Evolutionary conservation across 1,140 invertebrate genomes (phyloP), one percentile per base, ranked within the genome.

Genomic region (Drosophila micromelanica): DNA sequence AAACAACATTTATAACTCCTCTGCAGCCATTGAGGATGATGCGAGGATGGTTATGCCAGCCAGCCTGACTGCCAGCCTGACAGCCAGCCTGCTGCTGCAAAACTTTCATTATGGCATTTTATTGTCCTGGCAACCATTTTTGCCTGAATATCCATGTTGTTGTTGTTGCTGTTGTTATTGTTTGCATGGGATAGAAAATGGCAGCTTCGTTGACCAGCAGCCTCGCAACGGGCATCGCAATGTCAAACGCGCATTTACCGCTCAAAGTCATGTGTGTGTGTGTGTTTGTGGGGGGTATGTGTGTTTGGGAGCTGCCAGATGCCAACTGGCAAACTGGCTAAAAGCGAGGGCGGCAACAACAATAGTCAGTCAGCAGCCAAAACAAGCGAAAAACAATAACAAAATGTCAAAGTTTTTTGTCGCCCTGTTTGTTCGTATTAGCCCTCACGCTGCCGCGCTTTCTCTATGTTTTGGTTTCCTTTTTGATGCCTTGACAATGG

Each of bases 61-160:
- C 42, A 27, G 17, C n/a, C 46, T 6, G 49, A 20, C 32, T 30
- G 59, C 27, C 60, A n/a, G 68, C 11, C 38, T 42, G 59, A 17
- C 60, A n/a, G 68, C 11, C 38, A 37, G 56, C 42, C 49, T 35
- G 35, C 17, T 20, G 45, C 67, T 71, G 75, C 72, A 55, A 75
- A 86, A 86, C 84, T 86, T 86, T 86, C 82, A 86, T 86, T 86
- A 86, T 82, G 82, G 60, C 84, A 81, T 87, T 86, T 86, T 86
- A 86, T 86, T 86, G 82, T 86, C 63, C 82, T 65, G 75, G 64
- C 67, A 45, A 71, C 64, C 80, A 84, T 84, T 84, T 84, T 69
- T 62, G 57, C 40, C 73, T 59, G 64, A 49, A 46, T 71, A 46
- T 49, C 54, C 40, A 52, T 55, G 35, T 12, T 57, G 49, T 62